phyloP scores from a whole-genome alignment of 2,888 invertebrate species.

The Lutraria lutraria region DNA sequence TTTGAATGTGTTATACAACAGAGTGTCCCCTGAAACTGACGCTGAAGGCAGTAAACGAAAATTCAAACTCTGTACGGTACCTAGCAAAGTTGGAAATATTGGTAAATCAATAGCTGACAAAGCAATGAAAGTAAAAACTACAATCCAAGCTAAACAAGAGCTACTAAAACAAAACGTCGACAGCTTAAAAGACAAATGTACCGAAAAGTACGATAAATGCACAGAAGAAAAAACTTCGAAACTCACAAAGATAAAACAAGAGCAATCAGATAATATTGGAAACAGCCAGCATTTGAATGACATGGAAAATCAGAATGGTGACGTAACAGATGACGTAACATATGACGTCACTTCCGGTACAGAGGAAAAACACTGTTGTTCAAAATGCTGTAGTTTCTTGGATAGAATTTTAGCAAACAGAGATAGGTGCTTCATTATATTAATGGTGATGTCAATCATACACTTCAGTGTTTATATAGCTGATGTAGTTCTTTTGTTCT shows the following conservation, averaged over 20 bases:
- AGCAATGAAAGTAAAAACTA: conserved; percentile 5
- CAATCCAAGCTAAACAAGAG: background rate
- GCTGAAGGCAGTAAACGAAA: background rate
- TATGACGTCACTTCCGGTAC: background rate
- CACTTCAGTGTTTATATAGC: conserved; percentile 58
- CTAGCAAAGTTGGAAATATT: background rate
- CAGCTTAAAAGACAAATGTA: conserved; percentile 4
- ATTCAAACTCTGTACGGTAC: background rate
- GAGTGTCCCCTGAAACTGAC: no score
- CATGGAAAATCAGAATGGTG: background rate
- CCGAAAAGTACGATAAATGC: background rate
- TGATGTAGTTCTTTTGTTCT: conserved; percentile 57
- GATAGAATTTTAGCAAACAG: background rate
- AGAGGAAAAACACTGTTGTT: background rate
- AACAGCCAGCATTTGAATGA: background rate
- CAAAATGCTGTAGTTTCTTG: background rate
- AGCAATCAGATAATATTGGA: conserved; percentile 2
- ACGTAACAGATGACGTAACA: background rate
- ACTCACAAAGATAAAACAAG: background rate
- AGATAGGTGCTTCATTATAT: conserved; percentile 50
- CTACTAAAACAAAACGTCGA: background rate
- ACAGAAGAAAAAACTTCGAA: background rate
- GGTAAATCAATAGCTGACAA: background rate
- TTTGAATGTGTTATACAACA: background rate
- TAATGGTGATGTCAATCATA: conserved; percentile 44